Percentiles rank a stretch among this genome's conserved stretches.
phyloP scores from a whole-genome alignment of 2,888 invertebrate genomes.

The Helicoverpa assulta region DNA sequence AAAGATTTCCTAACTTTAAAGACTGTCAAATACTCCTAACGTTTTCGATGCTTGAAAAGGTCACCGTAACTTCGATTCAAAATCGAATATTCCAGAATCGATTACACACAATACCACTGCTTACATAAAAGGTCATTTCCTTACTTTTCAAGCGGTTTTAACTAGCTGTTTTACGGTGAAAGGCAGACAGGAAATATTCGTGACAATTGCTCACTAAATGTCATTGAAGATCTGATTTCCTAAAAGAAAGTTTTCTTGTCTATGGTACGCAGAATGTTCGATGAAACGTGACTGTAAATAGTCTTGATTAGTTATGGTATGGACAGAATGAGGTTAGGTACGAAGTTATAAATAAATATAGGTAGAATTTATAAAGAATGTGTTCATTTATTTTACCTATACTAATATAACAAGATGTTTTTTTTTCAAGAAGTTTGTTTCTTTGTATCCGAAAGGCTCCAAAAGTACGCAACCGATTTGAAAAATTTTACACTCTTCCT shows the following conservation, averaged over 20 bases:
- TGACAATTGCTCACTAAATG: slow-evolving; percentile 47
- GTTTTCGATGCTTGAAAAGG: too few relatives aligned
- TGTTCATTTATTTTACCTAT: too few relatives aligned
- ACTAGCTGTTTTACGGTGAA: slow-evolving; percentile 31
- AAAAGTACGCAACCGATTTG: too few relatives aligned
- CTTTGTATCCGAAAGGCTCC: too few relatives aligned
- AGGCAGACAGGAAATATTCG: slow-evolving; percentile 40
- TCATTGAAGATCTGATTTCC: slow-evolving; percentile 48
- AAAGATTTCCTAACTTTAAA: too few relatives aligned
- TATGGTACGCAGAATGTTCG: slow-evolving; percentile 10
- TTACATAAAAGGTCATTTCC: slow-evolving; percentile 43
- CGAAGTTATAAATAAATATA: too few relatives aligned
- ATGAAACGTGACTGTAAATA: neutral
- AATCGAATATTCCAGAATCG: neutral
- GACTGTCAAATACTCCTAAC: too few relatives aligned
- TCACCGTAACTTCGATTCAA: too few relatives aligned
- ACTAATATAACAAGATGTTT: too few relatives aligned
- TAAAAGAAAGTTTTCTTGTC: slow-evolving; percentile 34
- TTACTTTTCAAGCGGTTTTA: slow-evolving; percentile 30
- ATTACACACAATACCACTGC: neutral
- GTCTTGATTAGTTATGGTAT: neutral
- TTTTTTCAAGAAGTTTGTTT: too few relatives aligned
- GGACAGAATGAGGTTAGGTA: neutral
- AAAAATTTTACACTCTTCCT: too few relatives aligned
- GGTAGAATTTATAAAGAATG: too few relatives aligned